Percentiles rank a stretch among this genome's conserved stretches.
Evolutionary conservation across 2,113 vertebrate species (phyloP).

Genomic region (Anguilla rostrata): DNA sequence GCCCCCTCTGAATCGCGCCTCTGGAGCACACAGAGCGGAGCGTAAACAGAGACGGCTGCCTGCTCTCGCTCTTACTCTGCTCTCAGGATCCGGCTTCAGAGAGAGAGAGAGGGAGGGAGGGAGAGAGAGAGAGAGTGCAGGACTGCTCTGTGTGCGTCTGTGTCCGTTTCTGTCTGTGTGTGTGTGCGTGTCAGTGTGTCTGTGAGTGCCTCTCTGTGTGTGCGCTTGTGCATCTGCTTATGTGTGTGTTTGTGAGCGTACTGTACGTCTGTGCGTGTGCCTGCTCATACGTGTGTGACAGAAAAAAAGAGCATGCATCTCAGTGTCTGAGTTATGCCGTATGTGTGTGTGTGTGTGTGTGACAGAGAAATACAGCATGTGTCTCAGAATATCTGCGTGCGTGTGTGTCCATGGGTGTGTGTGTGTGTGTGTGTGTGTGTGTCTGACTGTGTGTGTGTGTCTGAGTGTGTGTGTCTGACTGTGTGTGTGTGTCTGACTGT

Average conservation of each 20-base stretch:
- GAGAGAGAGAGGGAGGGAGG: background rate
- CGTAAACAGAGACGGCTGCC: background rate
- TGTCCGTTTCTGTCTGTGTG: background rate
- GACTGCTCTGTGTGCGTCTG: background rate
- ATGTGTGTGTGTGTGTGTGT: background rate
- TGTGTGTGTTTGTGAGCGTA: slow-evolving; percentile 9
- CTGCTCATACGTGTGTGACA: too few relatives aligned
- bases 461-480: background rate
- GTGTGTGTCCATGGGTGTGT: background rate
- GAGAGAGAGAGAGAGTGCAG: background rate
- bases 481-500: background rate
- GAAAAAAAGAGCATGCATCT: background rate
- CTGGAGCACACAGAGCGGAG: background rate
- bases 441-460: too few relatives aligned
- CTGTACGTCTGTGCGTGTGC: too few relatives aligned
- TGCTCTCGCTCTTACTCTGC: background rate
- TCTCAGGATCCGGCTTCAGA: background rate
- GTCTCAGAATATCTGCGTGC: background rate
- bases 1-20: background rate
- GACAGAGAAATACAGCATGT: too few relatives aligned
- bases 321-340: background rate
- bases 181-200: too few relatives aligned
- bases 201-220: background rate
- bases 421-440: background rate
- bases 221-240: background rate